Evolutionary conservation across 2,888 invertebrate genomes (phyloP).

Genomic region (Caradrina clavipalpis): DNA sequence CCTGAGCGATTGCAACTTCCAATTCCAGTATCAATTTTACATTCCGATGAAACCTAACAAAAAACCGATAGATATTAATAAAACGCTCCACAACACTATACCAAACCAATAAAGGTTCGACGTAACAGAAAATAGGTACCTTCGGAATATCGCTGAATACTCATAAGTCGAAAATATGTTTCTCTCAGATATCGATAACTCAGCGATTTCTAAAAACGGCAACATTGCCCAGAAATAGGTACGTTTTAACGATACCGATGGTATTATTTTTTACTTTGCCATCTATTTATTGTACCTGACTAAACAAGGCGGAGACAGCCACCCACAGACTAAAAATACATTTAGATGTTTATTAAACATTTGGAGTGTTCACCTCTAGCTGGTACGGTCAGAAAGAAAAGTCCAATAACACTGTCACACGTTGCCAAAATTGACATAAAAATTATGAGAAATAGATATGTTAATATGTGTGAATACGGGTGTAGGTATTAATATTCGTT

Average conservation of each 20-base stretch:
- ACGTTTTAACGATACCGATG: slow-evolving; percentile 50
- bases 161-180: slow-evolving; percentile 55
- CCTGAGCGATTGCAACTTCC: slow-evolving; percentile 11
- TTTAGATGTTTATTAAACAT: slow-evolving; percentile 1
- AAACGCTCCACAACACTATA: slow-evolving; percentile 39
- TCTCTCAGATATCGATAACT: slow-evolving; percentile 36
- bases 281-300: slow-evolving; percentile 46
- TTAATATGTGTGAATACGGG: too few species aligned
- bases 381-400: background rate
- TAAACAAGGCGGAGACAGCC: slow-evolving; percentile 21
- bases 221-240: slow-evolving; percentile 41
- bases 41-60: slow-evolving; percentile 13
- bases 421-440: background rate
- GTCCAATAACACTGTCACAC: background rate
- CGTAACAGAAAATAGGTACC: slow-evolving; percentile 39
- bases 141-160: slow-evolving; percentile 52
- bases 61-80: slow-evolving; percentile 36
- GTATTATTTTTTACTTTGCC: slow-evolving; percentile 39
- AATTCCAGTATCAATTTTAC: slow-evolving; percentile 22
- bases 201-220: slow-evolving; percentile 52
- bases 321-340: slow-evolving; percentile 11
- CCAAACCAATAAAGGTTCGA: slow-evolving; percentile 44
- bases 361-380: background rate
- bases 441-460: too few species aligned
- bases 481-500: too few species aligned